A percentile compares a stretch with the other conserved stretches of the same genome.
phyloP scores from a whole-genome alignment of 1,140 invertebrate genomes.

The Monomorium pharaonis region DNA sequence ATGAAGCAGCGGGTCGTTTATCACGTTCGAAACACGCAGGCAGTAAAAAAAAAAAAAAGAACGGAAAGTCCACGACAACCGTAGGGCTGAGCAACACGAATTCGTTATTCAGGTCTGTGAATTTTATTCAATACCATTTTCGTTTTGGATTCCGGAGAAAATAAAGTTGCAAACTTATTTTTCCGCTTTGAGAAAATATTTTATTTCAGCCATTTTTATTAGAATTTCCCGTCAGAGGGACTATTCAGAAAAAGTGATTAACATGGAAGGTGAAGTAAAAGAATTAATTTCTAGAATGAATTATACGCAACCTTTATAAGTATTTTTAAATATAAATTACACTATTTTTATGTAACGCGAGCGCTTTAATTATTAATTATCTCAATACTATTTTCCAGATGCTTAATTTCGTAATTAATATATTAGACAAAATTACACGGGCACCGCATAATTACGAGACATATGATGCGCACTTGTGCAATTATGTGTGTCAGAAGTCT shows the following conservation, averaged over 20 bases:
- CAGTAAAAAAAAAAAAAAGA: background rate
- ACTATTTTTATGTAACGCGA: background rate
- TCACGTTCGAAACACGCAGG: slow-evolving; percentile 10
- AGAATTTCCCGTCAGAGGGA: background rate
- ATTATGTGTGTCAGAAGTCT: background rate
- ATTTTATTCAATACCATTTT: background rate
- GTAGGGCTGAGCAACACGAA: background rate
- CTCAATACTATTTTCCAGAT: background rate
- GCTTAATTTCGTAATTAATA: background rate
- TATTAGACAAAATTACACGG: background rate
- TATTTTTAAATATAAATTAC: background rate
- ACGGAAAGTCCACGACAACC: background rate
- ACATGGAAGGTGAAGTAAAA: background rate
- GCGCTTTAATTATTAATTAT: background rate
- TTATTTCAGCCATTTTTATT: background rate
- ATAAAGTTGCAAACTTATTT: background rate
- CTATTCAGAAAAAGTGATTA: background rate
- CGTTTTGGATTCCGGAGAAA: background rate
- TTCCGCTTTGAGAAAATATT: background rate
- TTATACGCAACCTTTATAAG: background rate
- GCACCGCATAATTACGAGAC: background rate
- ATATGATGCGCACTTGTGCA: background rate
- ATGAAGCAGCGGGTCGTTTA: slow-evolving; percentile 26
- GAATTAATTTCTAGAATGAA: background rate
- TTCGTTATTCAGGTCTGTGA: background rate